Conservation (phyloP, 2,113 vertebrate genomes). For the Indicator maculatus region DNA sequence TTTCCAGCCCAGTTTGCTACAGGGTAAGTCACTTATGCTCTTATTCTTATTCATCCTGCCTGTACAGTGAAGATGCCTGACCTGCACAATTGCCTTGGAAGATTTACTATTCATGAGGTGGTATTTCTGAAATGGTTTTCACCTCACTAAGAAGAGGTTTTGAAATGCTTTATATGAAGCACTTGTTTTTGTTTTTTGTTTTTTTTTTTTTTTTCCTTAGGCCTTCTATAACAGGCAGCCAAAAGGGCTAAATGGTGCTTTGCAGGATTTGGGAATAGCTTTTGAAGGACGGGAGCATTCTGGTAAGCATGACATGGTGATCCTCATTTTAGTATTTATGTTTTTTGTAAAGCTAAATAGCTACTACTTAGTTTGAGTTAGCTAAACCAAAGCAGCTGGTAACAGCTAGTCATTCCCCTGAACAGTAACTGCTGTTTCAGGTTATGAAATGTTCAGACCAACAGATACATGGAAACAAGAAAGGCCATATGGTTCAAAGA, state of each 20-base stretch:
- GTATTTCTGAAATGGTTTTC: background rate
- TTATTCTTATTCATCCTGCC: background rate
- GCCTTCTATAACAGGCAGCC: constrained; percentile 91
- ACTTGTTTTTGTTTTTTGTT: background rate
- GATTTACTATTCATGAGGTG: background rate
- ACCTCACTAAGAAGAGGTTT: background rate
- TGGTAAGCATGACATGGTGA: constrained; percentile 74
- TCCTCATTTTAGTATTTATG: background rate
- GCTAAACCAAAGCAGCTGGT: background rate
- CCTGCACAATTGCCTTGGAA: background rate
- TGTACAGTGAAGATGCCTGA: background rate
- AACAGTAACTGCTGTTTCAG: background rate
- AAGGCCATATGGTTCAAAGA: background rate
- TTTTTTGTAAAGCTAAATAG: background rate
- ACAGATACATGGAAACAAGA: background rate
- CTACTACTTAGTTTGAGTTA: background rate
- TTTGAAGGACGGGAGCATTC: constrained; percentile 94
- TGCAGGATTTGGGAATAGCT: constrained; percentile 92
- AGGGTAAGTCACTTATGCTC: background rate
- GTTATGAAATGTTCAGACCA: background rate
- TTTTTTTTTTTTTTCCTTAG: constrained; percentile 67
- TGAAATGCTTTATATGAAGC: constrained; percentile 1
- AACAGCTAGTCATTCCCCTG: background rate
- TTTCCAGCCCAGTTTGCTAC: background rate
- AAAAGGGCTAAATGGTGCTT: constrained; percentile 90